These are phyloP conservation scores for Netelia fuscicornis DNA, from an alignment of 2,888 invertebrate species.

Conservation along the genomic window DNA sequence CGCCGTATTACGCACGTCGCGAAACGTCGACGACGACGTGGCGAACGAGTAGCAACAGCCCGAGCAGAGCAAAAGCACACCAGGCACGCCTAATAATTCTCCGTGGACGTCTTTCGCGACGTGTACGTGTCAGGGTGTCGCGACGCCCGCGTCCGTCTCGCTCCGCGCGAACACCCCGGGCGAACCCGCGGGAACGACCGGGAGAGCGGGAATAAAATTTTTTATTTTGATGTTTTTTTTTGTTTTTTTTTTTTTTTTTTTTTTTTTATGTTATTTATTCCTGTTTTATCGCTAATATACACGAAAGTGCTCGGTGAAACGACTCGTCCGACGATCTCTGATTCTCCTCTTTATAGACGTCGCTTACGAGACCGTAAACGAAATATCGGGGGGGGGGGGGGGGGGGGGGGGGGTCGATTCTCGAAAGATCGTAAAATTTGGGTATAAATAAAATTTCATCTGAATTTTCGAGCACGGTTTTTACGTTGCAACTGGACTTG, in stretches of 20 bases:
- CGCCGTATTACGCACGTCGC: constrained; percentile 46
- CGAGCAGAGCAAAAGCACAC: constrained; percentile 57
- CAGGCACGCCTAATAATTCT: constrained; percentile 83
- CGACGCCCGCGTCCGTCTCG: constrained; percentile 81
- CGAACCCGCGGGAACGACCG: constrained; percentile 52
- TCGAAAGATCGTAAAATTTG: constrained; percentile 75
- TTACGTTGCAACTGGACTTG: no score
- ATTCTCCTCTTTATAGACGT: constrained; percentile 3
- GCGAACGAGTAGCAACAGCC: constrained; percentile 50
- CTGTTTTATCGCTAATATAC: constrained; percentile 69
- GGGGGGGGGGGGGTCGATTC: no score
- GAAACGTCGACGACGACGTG: background rate
- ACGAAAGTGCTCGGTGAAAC: constrained; percentile 23
- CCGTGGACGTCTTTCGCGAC: constrained; percentile 76
- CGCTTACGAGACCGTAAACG: constrained; percentile 2
- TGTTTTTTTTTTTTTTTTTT: constrained; percentile 32
- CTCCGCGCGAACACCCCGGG: constrained; percentile 59
- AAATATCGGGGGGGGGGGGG: constrained; percentile 40
- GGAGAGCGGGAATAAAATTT: constrained; percentile 29
- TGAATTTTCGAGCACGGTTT: background rate
- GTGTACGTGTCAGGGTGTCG: constrained; percentile 82
- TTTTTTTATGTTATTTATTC: background rate
- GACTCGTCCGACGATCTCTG: constrained; percentile 27
- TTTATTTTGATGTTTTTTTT: background rate
- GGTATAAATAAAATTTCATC: constrained; percentile 78